Base-by-base conservation (phyloP, 1,140 invertebrate species). In the Tetramorium simillimum region DNA sequence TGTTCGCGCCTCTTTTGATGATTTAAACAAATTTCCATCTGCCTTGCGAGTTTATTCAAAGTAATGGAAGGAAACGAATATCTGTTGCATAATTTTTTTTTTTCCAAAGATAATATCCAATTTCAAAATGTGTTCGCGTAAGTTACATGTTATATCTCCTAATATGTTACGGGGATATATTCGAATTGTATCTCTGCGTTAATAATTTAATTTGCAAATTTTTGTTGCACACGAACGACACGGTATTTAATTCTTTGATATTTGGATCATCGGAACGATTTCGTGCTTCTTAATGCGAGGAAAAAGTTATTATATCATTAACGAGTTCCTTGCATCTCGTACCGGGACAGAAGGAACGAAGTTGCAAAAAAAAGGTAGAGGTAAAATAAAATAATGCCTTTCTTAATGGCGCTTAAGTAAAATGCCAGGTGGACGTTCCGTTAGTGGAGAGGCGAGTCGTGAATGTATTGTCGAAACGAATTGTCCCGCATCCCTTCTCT, bases 371-470 rank as follows among this genome's bases (percentile, higher is more conserved):
- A 85, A 24, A 58, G 33, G 16, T 46, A 73, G 18, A 75, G 12
- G 9, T 28, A 46, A 73, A 89, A 89, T 90, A 90, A 90, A 90
- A 90, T 90, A 90, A 87, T 87, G 80, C 86, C 67, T 85, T 84
- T 67, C 78, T 90, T 90, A 90, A 90, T 89, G 67, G 85, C 67
- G 89, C 85, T 90, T 89, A 87, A 90, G 85, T 89, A 69, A 89
- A 90, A 90, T 63, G 89, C 85, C 53, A 21, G 65, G 62, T 82
- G 78, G 78, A 89, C 88, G 72, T 89, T 85, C 72, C 77, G 85
- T 80, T 75, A 65, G 58, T 56, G 56, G 69, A 77, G 58, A 87
- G 33, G 21, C 65, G 58, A 80, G 88, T 85, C 80, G 86, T 24
- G 73, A 88, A 73, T 75, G 69, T 88, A 88, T 78, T 82, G 80